These are phyloP conservation scores for Galerucella nymphaeae DNA, from an alignment of 2,888 invertebrate genomes.

Conservation along the genomic window DNA sequence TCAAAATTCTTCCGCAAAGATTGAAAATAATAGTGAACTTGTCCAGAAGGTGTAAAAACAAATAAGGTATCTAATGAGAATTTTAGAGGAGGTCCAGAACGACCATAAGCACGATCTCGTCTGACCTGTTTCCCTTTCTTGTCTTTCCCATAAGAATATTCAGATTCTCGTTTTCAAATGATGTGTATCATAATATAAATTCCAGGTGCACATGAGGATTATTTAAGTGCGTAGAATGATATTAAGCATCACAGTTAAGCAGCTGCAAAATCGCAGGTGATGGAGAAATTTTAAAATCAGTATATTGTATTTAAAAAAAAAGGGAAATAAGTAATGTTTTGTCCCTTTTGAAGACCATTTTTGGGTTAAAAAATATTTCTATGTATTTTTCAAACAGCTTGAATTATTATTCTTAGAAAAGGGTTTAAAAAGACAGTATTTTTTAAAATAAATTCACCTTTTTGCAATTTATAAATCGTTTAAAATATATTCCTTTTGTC, in stretches of 20 bases:
- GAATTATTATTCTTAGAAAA: too few relatives aligned
- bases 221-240: background rate
- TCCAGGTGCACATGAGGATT: slow-evolving; percentile 11
- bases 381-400: background rate
- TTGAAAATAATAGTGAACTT: too few relatives aligned
- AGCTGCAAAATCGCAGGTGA: slow-evolving; percentile 10
- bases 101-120: background rate
- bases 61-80: too few relatives aligned
- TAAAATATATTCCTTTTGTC: too few relatives aligned
- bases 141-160: background rate
- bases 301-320: background rate
- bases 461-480: too few relatives aligned
- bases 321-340: background rate
- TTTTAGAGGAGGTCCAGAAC: too few relatives aligned
- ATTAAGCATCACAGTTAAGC: background rate
- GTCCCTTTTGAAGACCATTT: background rate
- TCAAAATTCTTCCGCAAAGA: too few relatives aligned
- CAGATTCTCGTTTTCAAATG: background rate
- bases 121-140: background rate
- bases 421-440: too few relatives aligned
- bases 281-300: slow-evolving; percentile 9
- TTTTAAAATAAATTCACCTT: too few relatives aligned
- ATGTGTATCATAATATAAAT: background rate
- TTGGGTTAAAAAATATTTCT: background rate
- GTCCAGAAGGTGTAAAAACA: too few relatives aligned